Evolutionary conservation across 2,113 vertebrate genomes (phyloP).

Genomic region (Ovibos moschatus): DNA sequence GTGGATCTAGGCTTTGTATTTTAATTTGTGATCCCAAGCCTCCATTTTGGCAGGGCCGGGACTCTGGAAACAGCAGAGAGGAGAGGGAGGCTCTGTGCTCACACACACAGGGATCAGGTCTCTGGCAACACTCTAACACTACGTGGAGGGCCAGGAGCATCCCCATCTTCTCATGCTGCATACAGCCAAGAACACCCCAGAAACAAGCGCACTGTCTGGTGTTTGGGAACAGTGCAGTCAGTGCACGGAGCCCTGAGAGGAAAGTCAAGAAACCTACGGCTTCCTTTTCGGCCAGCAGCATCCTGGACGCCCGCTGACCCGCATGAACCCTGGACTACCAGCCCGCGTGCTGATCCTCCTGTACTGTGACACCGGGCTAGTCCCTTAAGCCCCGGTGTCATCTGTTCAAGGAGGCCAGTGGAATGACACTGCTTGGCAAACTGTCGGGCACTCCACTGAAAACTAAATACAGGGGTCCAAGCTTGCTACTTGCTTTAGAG

Average conservation of each 20-base stretch:
- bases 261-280: constrained; percentile 40
- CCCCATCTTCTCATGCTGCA: not conserved
- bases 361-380: constrained; percentile 57
- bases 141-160: not conserved
- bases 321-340: not conserved
- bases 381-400: constrained; percentile 65
- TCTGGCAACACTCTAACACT: not conserved
- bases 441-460: constrained; percentile 44
- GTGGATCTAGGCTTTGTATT: not conserved
- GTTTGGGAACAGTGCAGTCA: not conserved
- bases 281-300: not conserved
- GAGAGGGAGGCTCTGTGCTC: not conserved
- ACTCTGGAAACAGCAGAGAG: not conserved
- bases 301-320: not conserved
- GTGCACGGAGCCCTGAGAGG: not conserved
- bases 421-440: constrained; percentile 71
- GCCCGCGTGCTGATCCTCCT: constrained; percentile 35
- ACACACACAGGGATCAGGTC: not conserved
- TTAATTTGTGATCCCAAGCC: constrained; percentile 31
- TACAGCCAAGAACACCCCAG: not conserved
- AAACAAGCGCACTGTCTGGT: not conserved
- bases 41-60: not conserved
- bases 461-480: constrained; percentile 66
- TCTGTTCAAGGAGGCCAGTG: constrained; percentile 67
- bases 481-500: constrained; percentile 59